Evolutionary conservation across 2,113 vertebrate genomes (phyloP).

Genomic region (Sinocyclocheilus rhinocerous): DNA sequence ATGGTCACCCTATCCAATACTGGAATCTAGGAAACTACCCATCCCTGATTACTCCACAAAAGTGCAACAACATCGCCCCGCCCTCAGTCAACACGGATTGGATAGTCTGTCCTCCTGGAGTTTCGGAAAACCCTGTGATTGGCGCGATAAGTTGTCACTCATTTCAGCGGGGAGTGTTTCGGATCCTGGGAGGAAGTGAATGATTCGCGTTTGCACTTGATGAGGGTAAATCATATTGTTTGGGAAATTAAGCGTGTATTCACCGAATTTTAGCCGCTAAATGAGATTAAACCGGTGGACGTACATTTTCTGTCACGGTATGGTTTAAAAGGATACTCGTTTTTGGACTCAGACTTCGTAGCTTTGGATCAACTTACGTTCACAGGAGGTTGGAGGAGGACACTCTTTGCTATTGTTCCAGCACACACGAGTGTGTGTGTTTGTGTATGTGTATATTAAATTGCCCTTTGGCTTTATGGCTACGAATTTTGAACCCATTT

Average conservation of each 20-base stretch:
- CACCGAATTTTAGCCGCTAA: not conserved
- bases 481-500: conserved; percentile 78
- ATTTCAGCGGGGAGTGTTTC: conserved; percentile 53
- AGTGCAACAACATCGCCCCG: not conserved
- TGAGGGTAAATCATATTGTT: conserved; percentile 43
- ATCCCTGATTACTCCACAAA: conserved; percentile 33
- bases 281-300: conserved; percentile 6
- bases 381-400: conserved; percentile 63
- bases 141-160: conserved; percentile 59
- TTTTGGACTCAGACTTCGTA: conserved; percentile 6
- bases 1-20: too few relatives aligned
- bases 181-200: conserved; percentile 68
- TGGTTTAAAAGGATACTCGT: conserved; percentile 10
- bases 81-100: not conserved
- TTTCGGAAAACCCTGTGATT: conserved; percentile 39
- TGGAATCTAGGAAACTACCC: conserved; percentile 44
- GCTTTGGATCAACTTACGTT: conserved; percentile 22
- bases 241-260: not conserved
- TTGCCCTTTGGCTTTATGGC: conserved; percentile 74
- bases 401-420: conserved; percentile 77
- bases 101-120: not conserved
- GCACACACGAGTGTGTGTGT: conserved; percentile 65
- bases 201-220: conserved; percentile 41
- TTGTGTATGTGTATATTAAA: conserved; percentile 56
- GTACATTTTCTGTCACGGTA: not conserved